Evolutionary conservation across 2,888 invertebrate genomes (phyloP).

Genomic region (Cantharis rufa): DNA sequence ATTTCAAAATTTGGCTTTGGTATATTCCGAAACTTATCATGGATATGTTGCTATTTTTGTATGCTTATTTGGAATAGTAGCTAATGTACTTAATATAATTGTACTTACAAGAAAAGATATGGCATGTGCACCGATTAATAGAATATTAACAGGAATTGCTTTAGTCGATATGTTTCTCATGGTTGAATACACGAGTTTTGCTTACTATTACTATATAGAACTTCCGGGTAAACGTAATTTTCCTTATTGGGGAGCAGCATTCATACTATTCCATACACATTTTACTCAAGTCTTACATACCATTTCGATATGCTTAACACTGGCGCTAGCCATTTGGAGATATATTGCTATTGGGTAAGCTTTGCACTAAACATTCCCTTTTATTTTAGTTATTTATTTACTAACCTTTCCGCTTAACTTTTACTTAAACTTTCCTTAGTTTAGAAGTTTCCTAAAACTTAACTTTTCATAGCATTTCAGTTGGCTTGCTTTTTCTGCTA

Average conservation of each 20-base stretch:
- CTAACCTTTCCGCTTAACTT: neutral
- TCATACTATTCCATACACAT: conserved; percentile 79
- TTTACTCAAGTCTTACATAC: conserved; percentile 82
- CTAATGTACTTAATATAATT: conserved; percentile 84
- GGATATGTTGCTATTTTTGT: conserved; percentile 83
- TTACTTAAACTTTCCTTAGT: no score
- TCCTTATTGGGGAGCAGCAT: conserved; percentile 74
- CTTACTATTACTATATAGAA: conserved; percentile 69
- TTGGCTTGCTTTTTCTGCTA: no score
- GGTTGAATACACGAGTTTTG: conserved; percentile 81
- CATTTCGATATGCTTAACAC: conserved; percentile 79
- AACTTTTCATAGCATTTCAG: no score
- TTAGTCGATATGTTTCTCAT: conserved; percentile 90
- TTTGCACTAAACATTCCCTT: neutral
- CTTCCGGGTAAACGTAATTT: conserved; percentile 67
- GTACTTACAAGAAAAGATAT: conserved; percentile 83
- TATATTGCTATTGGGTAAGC: conserved; percentile 81
- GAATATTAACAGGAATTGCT: conserved; percentile 82
- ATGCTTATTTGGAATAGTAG: conserved; percentile 84
- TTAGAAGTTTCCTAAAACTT: no score
- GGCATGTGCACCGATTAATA: conserved; percentile 82
- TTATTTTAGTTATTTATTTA: neutral
- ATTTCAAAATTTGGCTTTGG: conserved; percentile 59
- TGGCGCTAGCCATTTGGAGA: conserved; percentile 84
- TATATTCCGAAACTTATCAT: conserved; percentile 72